Base-by-base conservation (phyloP, 2,888 invertebrate species). In the Netelia fuscicornis region DNA sequence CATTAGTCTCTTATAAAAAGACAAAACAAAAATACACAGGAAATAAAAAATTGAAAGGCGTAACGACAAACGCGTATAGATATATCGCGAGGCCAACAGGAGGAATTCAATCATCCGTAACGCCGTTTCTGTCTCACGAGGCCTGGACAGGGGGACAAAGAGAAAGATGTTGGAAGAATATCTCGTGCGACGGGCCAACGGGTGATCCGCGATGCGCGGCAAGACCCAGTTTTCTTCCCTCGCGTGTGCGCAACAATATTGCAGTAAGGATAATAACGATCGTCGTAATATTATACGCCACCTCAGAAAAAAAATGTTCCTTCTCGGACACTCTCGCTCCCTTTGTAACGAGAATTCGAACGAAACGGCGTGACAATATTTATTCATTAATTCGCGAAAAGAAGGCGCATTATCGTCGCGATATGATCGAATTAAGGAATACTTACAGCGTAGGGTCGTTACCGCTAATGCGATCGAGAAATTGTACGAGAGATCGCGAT, bases 231-330 rank as follows among this genome's bases (percentile, higher is more conserved):
- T 68, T 30, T 42, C 37, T 68, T 42, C 11, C n/a, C n/a, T n/a
- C 62, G 20, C 23, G 64, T 86, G 88, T 89, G 89, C 48, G 58
- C 68, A 58, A 64, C 64, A 71, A 25, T 79, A 64, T 79, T 72
- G 42, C 60, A 71, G 37, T 77, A 67, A 5, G 37, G 37, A 37
- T 37, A 37, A 37, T 37, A 37, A 37, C 37, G 37, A 37, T 37
- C 37, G 0, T 6, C 5, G 37, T 37, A 37, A 37, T 37, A 37
- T 37, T 37, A 37, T 37, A 37, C 37, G 0, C 37, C 37, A 6
- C 6, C 6, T 37, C 37, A 6, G 2, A 37, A 6, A 6, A 6
- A 37, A 37, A 37, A 37, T 5, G 37, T 37, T 37, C 0, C 37
- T 37, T 30, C 30, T 3, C 3, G 2, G 30, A 30, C 30, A 30